Base-by-base conservation (phyloP, 2,888 invertebrate species). In the Macaria liturata region DNA sequence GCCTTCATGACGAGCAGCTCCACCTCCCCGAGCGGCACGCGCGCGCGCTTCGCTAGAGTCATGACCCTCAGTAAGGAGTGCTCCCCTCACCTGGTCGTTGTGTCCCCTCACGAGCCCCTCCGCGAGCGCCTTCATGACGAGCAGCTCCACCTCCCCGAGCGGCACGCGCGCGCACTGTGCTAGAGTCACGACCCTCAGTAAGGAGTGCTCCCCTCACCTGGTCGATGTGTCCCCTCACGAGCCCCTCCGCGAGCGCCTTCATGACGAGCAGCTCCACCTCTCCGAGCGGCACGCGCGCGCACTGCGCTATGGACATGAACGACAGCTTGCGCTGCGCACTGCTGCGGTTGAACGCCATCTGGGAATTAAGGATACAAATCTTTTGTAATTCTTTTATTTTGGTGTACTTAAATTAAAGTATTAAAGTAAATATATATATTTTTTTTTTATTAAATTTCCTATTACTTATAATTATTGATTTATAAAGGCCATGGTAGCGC, bases 1-100 rank as follows among this genome's bases (percentile, higher is more conserved):
- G 99, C 99, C 87, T 98, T 98, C 99, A 99, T 99, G 0, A 99
- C 97, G 46, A 99, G 91, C 63, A 98, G 93, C 81, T 99, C 99
- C 20, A 99, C 98, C 80, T 98, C 96, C 68, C 96, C 95, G 0
- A 95, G 86, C 0, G 97, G 97, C 57, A 99, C 91, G 66, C 96
- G 94, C 3, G 98, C 97, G 78, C 97, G 97, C 37, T 93, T 91
- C 0, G 98, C 95, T 54, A 99, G 98, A 82, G 99, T 98, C 0
- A 94, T 93, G 87, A 99, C 99, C 0, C 97, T 94, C 57, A 99
- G 92, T n/a, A n/a, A n/a, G n/a, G n/a, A n/a, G n/a, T n/a, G n/a
- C n/a, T 37, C 3, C 32, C 52, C 61, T 52, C 65, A 98, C 98
- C 92, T 99, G 98, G 91, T 99, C 99, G 67, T 99, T 98, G 60